Base-by-base conservation (phyloP, 2,113 vertebrate genomes). In the Felis catus region DNA sequence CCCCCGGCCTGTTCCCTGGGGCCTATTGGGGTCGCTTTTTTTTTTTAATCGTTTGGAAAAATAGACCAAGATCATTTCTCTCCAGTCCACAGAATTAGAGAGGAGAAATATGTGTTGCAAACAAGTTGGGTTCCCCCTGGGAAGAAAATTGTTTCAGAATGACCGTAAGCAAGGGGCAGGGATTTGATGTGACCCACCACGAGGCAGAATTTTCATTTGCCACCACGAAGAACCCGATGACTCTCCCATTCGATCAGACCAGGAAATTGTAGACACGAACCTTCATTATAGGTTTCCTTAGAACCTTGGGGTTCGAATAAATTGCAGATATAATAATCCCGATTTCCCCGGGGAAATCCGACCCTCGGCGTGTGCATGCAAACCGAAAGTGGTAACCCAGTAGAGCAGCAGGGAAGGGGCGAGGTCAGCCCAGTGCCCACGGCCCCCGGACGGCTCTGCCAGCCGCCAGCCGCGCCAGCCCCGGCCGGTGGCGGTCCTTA, bases 381-480 rank as follows among this genome's bases (percentile, higher is more conserved):
- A 9, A 74, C 27, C n/a, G 25, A 53, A 71, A 89, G 58, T 39
- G 25, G 19, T 27, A 19, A 78, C 41, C 18, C 9, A 51, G 36
- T 45, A 61, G 27, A 19, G 10, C 23, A 5, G 73, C 9, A 33
- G 41, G 66, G 33, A 51, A 48, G 55, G 4, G 10, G 29, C 1
- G 0, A 53, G 68, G 0, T 36, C 27, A 3, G 36, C 33, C 15
- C 5, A 1, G n/a, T 12, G 63, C 15, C 68, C 66, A 10, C 3
- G 48, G 13, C 16, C 16, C 1, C 19, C 1, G 18, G 16, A 13
- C 1, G 0, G 15, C 0, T 2, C 61, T 0, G 4, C 51, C 71
- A 33, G 78, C 55, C 4, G 4, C 51, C 71, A 33, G 78, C 55
- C 4, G 0, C 2, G 31, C 48, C 31, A 18, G 21, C 10, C 41